Percentiles rank a stretch among this genome's conserved stretches.
Evolutionary conservation across 2,888 invertebrate genomes (phyloP).

Genomic region (Cephus pygmeus): DNA sequence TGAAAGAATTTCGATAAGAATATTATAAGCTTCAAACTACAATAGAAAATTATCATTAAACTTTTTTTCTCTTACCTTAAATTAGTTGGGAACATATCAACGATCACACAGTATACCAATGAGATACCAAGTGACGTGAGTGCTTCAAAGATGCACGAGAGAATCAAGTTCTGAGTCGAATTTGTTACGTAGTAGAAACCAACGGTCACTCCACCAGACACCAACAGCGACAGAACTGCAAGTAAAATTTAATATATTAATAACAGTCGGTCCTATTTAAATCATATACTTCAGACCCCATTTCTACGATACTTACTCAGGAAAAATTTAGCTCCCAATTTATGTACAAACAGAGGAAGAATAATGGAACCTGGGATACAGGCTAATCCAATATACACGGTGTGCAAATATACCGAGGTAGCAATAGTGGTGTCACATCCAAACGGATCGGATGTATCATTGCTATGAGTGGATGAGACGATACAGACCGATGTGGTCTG

Average conservation of each 20-base stretch:
- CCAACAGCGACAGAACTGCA: constrained; percentile 79
- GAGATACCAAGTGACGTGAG: constrained; percentile 83
- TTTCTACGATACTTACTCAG: constrained; percentile 71
- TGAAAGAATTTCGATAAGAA: constrained; percentile 54
- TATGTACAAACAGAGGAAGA: constrained; percentile 82
- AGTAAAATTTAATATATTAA: constrained; percentile 20
- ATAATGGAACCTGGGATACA: constrained; percentile 85
- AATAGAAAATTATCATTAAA: neutral
- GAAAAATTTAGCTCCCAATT: constrained; percentile 84
- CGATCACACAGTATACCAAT: constrained; percentile 83
- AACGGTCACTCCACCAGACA: constrained; percentile 79
- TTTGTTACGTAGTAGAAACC: constrained; percentile 81
- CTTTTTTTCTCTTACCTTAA: constrained; percentile 71
- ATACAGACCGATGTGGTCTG: constrained; percentile 81
- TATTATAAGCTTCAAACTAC: constrained; percentile 8
- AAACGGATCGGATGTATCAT: constrained; percentile 66
- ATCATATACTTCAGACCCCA: neutral
- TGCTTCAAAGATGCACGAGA: constrained; percentile 84
- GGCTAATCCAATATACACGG: constrained; percentile 82
- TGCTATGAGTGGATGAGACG: constrained; percentile 72
- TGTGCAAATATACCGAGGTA: constrained; percentile 78
- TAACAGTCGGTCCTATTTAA: neutral
- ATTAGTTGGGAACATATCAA: constrained; percentile 85
- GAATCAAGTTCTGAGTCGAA: constrained; percentile 76
- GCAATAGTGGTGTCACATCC: constrained; percentile 76